Percentiles rank a stretch among this genome's conserved stretches.
phyloP scores from a whole-genome alignment of 1,140 invertebrate species.

The Heliconius congener region DNA sequence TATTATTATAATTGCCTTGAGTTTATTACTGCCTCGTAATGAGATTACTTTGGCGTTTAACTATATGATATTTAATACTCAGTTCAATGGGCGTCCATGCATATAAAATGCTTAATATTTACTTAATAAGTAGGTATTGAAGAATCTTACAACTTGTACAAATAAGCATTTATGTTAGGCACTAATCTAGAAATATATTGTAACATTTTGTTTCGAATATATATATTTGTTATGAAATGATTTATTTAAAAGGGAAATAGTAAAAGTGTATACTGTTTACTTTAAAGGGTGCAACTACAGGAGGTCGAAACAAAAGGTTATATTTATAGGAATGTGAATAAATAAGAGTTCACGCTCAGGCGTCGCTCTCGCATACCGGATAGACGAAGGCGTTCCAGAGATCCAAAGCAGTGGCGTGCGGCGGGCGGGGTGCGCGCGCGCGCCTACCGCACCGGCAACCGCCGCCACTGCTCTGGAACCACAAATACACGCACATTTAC shows the following conservation, averaged over 20 bases:
- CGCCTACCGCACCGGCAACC: constrained; percentile 80
- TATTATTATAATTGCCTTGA: constrained; percentile 15
- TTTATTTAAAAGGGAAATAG: not conserved
- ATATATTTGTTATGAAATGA: constrained; percentile 12
- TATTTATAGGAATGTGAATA: constrained; percentile 16
- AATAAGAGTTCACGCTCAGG: constrained; percentile 60
- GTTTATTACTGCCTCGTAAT: constrained; percentile 3
- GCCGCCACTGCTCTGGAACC: constrained; percentile 83
- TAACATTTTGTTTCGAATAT: constrained; percentile 38
- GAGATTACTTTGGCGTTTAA: constrained; percentile 6
- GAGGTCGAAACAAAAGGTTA: constrained; percentile 39
- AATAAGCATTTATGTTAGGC: constrained; percentile 3
- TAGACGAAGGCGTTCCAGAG: constrained; percentile 82
- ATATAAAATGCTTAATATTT: not conserved
- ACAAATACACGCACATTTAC: constrained; percentile 77
- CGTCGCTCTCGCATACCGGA: constrained; percentile 79
- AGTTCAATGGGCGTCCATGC: constrained; percentile 5
- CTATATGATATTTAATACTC: constrained; percentile 12
- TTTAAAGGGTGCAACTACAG: not conserved
- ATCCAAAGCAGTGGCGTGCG: constrained; percentile 83
- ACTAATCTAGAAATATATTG: constrained; percentile 20
- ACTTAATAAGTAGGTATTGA: not conserved
- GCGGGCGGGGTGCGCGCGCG: constrained; percentile 75
- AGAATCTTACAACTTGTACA: not conserved
- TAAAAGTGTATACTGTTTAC: constrained; percentile 6